Evolutionary conservation across 2,113 vertebrate species (phyloP), one percentile per base, ranked within the genome.

Genomic region (Lates calcarifer): DNA sequence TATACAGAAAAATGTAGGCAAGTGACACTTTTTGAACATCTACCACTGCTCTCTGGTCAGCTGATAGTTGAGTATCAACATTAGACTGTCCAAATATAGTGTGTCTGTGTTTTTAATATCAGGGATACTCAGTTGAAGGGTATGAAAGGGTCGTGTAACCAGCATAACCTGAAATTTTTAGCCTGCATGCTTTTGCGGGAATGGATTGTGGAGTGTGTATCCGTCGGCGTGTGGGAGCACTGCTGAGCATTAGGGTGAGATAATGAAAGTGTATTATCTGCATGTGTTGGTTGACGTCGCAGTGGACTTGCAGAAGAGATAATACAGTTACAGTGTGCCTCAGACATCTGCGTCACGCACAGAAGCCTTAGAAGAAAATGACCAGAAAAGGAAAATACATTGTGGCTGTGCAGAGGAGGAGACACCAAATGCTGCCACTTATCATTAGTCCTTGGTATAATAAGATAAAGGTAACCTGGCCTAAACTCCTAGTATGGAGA

Each of bases 361-460:
- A 63, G 56, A 41, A 28, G 31, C 6, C 24, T 33, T 33, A 18
- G 12, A 33, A n/a, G 41, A 58, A 81, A 70, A 77, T 79, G 47
- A 79, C 74, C 77, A 57, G 29, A 88, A 74, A 82, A 86, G 83
- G 75, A 47, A 62, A 79, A 73, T 15, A 24, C 37, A 39, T 0
- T 13, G 61, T 35, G 31, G 24, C 61, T 29, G 73, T 33, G 66
- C 60, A 63, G 69, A 75, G 28, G 31, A 61, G 29, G 9, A 62
- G 60, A 4, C 39, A 5, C 5, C 35, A 69, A 51, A 37, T 67
- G 29, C 11, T 72, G 41, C 58, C 35, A 66, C 58, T 73, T 89
- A 79, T 82, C 70, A 41, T 17, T 33, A 15, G 62, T 74, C 57
- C 62, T 79, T 82, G 56, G 39, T 57, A 17, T 64, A 55, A 72